phyloP scores from a whole-genome alignment of 2,888 invertebrate genomes.

The Andrena praecox region DNA sequence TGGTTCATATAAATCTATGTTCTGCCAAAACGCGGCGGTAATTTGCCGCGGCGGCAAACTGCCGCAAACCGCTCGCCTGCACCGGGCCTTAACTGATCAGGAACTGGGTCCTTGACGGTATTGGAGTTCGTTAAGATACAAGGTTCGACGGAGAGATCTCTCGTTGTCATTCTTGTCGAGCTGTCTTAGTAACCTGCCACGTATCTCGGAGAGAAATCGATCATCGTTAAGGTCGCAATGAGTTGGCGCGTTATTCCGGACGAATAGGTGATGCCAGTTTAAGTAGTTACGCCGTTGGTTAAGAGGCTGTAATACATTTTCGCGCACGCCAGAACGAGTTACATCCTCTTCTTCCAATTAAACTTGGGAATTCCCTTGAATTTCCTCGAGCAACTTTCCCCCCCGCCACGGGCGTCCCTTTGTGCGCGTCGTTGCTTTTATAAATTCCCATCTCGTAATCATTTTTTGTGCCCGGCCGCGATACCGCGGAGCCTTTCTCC shows the following conservation, averaged over 20 bases:
- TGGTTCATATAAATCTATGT: too few relatives aligned
- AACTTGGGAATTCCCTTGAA: constrained; percentile 63
- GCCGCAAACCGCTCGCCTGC: too few relatives aligned
- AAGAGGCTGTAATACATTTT: constrained; percentile 57
- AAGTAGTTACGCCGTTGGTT: constrained; percentile 64
- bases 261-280: constrained; percentile 63
- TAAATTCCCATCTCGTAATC: neutral
- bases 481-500: too few relatives aligned
- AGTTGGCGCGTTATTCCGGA: constrained; percentile 50
- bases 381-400: constrained; percentile 48
- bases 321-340: constrained; percentile 50
- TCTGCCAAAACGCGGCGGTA: too few relatives aligned
- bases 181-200: neutral
- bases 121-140: neutral
- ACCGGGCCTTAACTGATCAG: too few relatives aligned
- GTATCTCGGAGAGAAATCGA: constrained; percentile 1
- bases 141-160: neutral
- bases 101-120: too few relatives aligned
- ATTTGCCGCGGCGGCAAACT: too few relatives aligned
- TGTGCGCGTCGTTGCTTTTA: neutral
- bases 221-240: constrained; percentile 16
- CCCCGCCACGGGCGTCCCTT: neutral
- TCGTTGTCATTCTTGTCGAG: neutral
- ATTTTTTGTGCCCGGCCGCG: neutral
- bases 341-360: constrained; percentile 67